These are phyloP conservation scores for Coregonus sp. DNA, from an alignment of 2,797 vertebrate species.

Conservation along the genomic window DNA sequence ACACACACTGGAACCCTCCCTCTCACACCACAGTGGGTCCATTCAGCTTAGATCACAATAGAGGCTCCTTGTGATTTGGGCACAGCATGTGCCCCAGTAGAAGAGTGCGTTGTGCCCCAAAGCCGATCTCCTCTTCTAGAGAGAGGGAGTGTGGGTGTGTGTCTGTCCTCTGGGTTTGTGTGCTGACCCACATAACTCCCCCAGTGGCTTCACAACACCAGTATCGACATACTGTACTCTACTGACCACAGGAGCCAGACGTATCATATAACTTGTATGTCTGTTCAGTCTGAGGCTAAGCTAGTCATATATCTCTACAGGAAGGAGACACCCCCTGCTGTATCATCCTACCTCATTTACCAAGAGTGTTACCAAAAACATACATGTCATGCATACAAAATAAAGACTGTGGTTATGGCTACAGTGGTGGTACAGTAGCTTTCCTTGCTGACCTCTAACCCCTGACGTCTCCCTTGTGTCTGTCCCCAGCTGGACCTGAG, in stretches of 20 bases:
- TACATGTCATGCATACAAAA: not conserved
- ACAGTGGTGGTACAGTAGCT: too few species aligned
- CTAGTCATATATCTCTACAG: not conserved
- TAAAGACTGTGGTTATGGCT: not conserved
- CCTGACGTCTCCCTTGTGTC: constrained; percentile 8
- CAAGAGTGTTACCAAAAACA: not conserved
- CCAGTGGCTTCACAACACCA: constrained; percentile 15
- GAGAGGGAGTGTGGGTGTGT: not conserved
- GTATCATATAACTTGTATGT: not conserved
- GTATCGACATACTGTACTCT: constrained; percentile 41
- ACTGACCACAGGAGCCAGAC: constrained; percentile 19
- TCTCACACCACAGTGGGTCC: constrained; percentile 19
- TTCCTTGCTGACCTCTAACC: too few species aligned
- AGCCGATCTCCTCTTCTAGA: not conserved
- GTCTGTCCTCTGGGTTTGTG: not conserved
- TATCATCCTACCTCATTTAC: not conserved
- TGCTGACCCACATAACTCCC: constrained; percentile 28
- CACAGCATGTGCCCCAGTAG: constrained; percentile 10
- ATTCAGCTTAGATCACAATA: constrained; percentile 20
- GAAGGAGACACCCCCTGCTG: not conserved
- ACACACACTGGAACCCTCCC: constrained; percentile 4
- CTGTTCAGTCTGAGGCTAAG: not conserved
- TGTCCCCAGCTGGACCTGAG: constrained; percentile 87
- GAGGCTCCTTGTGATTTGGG: constrained; percentile 11
- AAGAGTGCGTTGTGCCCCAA: constrained; percentile 9